phyloP scores from a whole-genome alignment of 2,113 vertebrate species.

The Anser cygnoides region DNA sequence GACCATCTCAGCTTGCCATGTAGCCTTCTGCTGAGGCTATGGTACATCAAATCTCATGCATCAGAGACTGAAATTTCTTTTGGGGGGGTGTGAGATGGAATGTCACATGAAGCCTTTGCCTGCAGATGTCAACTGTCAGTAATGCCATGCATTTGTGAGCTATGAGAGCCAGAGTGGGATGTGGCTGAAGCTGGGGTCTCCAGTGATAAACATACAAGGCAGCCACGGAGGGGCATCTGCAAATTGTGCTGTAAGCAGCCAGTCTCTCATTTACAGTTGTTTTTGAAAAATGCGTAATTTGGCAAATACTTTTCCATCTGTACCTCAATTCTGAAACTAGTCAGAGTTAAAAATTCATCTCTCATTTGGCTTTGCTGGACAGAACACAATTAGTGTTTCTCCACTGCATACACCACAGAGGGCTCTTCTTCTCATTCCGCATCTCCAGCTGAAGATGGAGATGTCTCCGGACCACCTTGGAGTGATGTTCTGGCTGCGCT shows the following conservation, averaged over 20 bases:
- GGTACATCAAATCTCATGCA: background rate
- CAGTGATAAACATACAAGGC: background rate
- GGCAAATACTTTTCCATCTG: background rate
- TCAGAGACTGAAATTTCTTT: background rate
- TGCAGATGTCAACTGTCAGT: background rate
- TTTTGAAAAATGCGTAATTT: background rate
- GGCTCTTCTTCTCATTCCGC: background rate
- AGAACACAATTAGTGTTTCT: background rate
- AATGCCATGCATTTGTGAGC: background rate
- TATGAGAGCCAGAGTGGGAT: background rate
- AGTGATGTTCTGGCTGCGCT: background rate
- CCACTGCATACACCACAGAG: background rate
- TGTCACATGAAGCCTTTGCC: background rate
- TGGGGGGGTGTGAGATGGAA: background rate
- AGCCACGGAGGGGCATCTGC: background rate
- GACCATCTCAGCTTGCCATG: fast-evolving
- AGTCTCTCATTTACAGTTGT: background rate
- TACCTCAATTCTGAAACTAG: background rate
- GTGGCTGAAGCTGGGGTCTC: background rate
- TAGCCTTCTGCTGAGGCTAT: background rate
- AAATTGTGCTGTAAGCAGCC: background rate
- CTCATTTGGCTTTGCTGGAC: background rate
- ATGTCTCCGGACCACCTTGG: background rate
- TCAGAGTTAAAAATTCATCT: background rate
- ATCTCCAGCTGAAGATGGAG: background rate